Percentiles rank a stretch among this genome's conserved stretches.
Conservation (phyloP, 2,113 vertebrate genomes). For the Tachuris rubrigastra region DNA sequence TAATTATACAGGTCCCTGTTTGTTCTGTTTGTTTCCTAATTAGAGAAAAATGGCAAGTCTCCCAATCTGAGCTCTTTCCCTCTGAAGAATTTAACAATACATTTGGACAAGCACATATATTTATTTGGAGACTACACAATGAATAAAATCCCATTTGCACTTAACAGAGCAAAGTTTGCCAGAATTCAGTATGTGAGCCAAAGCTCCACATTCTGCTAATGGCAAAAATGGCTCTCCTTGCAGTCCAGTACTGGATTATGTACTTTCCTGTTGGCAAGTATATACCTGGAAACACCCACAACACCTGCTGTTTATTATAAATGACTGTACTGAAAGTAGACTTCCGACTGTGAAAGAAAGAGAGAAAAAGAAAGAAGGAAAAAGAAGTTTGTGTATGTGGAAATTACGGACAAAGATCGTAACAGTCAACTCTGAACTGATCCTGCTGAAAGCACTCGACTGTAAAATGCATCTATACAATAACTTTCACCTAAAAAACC, state of each 20-base stretch:
- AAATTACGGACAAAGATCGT: background rate
- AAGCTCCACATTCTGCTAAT: constrained; percentile 59
- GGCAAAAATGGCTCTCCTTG: constrained; percentile 54
- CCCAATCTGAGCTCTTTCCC: constrained; percentile 52
- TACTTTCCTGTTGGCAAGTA: constrained; percentile 54
- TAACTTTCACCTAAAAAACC: background rate
- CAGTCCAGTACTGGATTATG: constrained; percentile 56
- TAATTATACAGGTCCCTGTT: constrained; percentile 66
- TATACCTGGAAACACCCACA: constrained; percentile 36
- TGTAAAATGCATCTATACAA: background rate
- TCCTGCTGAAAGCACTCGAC: background rate
- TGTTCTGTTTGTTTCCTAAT: constrained; percentile 70
- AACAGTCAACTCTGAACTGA: background rate
- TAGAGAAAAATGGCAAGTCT: constrained; percentile 72
- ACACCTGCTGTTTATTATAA: constrained; percentile 62
- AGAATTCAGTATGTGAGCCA: constrained; percentile 37
- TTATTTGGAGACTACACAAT: constrained; percentile 68
- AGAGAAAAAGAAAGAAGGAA: background rate
- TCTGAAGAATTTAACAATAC: constrained; percentile 68
- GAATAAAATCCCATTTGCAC: constrained; percentile 65
- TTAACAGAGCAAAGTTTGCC: constrained; percentile 68
- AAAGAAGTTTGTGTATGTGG: background rate
- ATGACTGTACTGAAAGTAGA: background rate
- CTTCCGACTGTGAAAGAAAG: background rate
- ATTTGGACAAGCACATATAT: constrained; percentile 66